Conservation (phyloP, 2,113 vertebrate species). For the Macquaria ambigua region DNA sequence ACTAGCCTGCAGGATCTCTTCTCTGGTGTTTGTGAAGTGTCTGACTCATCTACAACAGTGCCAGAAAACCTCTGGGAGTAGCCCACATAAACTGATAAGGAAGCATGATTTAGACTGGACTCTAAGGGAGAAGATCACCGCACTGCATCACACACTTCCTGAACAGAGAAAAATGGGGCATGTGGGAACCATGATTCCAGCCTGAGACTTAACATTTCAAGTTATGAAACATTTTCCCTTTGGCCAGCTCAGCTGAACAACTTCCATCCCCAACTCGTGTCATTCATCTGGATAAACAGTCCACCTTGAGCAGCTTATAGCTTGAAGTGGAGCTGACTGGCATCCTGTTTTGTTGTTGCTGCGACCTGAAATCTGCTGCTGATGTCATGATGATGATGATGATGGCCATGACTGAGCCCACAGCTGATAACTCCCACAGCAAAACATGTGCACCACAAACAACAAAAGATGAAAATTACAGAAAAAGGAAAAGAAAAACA, state of each 20-base stretch:
- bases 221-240: constrained; percentile 1
- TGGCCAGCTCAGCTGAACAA: background rate
- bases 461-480: background rate
- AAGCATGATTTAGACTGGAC: constrained; percentile 6
- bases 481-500: background rate
- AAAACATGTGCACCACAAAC: background rate
- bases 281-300: constrained; percentile 10
- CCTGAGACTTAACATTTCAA: background rate
- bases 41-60: constrained; percentile 32
- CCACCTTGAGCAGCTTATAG: background rate
- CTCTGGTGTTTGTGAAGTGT: constrained; percentile 31
- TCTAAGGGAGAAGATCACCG: background rate
- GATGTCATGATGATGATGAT: background rate
- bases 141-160: constrained; percentile 8
- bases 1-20: constrained; percentile 16
- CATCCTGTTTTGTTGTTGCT: constrained; percentile 26
- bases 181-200: background rate
- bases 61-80: constrained; percentile 30
- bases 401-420: background rate
- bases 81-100: background rate
- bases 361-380: constrained; percentile 3
- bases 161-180: background rate
- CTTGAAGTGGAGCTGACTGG: background rate
- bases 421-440: constrained; percentile 5
- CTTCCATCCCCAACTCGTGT: background rate